Percentiles rank a stretch among this genome's conserved stretches.
phyloP scores from a whole-genome alignment of 2,888 invertebrate species.

The Myathropa florea region DNA sequence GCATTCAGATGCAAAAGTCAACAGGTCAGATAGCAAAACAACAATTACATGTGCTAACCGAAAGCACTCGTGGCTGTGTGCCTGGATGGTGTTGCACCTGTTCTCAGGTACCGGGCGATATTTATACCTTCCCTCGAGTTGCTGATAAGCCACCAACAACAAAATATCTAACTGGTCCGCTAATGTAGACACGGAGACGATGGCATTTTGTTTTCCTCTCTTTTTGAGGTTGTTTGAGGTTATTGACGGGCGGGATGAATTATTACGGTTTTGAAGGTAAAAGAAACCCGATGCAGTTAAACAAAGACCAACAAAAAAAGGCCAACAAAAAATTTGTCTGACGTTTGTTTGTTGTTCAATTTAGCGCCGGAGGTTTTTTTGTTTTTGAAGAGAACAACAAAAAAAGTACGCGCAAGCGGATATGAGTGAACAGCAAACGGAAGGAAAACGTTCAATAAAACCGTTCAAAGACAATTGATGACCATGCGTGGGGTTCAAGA shows the following conservation, averaged over 20 bases:
- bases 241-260: conserved; percentile 13
- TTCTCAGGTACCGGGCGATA: not conserved
- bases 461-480: not conserved
- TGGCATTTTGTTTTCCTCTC: not conserved
- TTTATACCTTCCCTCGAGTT: conserved; percentile 19
- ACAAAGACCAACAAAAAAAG: not conserved
- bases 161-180: not conserved
- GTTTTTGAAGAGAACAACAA: not conserved
- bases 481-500: not conserved
- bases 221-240: not conserved
- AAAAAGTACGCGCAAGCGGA: conserved; percentile 7
- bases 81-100: not conserved
- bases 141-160: conserved; percentile 35
- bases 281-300: not conserved
- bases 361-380: not conserved
- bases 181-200: not conserved
- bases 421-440: not conserved
- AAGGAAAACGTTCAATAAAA: conserved; percentile 24
- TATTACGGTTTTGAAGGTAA: conserved; percentile 21
- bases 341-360: not conserved
- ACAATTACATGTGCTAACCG: conserved; percentile 5
- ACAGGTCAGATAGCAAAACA: conserved; percentile 29
- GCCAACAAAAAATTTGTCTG: not conserved
- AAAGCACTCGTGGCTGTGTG: not conserved
- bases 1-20: conserved; percentile 46